Base-by-base conservation (phyloP, 2,797 vertebrate species). In the Schizopygopsis malacanthus region DNA sequence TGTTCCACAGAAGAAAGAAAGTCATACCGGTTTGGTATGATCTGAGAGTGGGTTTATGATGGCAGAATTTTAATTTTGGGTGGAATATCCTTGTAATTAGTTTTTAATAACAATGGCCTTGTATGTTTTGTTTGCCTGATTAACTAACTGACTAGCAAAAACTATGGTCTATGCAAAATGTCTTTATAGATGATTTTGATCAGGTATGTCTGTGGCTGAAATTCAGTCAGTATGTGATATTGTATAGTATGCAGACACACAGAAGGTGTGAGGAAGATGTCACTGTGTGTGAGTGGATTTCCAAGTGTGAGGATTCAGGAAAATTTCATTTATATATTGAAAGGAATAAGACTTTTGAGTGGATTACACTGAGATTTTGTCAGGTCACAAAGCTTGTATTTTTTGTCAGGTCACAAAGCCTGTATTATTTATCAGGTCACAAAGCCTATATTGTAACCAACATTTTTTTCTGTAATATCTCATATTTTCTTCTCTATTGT, bases 291-390 rank as follows among this genome's bases (percentile, higher is more conserved):
- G 45, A 88, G 47, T 81, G 65, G 83, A 87, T 81, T 86, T 72
- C 2, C 16, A n/a, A 37, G 67, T 33, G 37, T 39, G 61, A 81
- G 33, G 70, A 82, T 67, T 56, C 13, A 25, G 45, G 28, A 9
- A 47, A 78, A 84, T 89, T 1, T n/a, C 11, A 73, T 89, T 61
- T 67, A 69, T 67, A 11, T 43, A 37, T 71, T 56, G 16, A 33
- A 69, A 67, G 39, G 9, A 37, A 47, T 80, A 52, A 79, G 45
- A 47, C 39, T 20, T 28, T 52, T 61, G 63, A 87, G 65, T 88
- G 87, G 87, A 89, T 89, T 87, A 89, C 11, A 47, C 11, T 69
- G 11, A 33, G n/a, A 84, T 86, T 50, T 61, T 80, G 81, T 86
- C 65, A 75, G 47, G 47, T 59, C 43, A 75, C 18, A 41, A 86